Base-by-base conservation (phyloP, 2,113 vertebrate genomes). In the Rafetus swinhoei region DNA sequence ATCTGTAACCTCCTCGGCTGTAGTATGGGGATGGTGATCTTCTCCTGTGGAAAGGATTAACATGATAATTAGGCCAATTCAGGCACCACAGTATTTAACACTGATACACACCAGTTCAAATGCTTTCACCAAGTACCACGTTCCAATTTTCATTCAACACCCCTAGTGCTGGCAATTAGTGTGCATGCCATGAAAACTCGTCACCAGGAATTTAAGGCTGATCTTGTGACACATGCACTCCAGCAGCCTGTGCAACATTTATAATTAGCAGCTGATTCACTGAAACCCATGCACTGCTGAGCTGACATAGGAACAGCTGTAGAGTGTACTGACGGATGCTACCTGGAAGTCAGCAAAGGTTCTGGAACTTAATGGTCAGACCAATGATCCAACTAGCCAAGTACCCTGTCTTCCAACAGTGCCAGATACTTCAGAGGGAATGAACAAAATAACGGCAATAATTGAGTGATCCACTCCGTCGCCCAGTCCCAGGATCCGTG, bases 1-100 rank as follows among this genome's bases (percentile, higher is more conserved):
- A 99, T 59, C 99, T 98, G 97, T 99, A 99, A 50, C 99, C 98
- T 72, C 99, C 98, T 90, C 99, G 98, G 96, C 98, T 99, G 95
- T 99, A 99, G 88, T 99, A 99, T 0, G 99, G 99, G 90, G 99
- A 99, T 0, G 99, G 99, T 35, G 99, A 99, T 87, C 99, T 97
- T 85, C 99, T 99, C 98, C 99, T 99, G 96, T 53, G 95, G 96
- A 82, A 62, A 79, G 81, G 86, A 55, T 32, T 9, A 80, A 79
- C n/a, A 72, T 21, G n/a, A 72, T 72, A 65, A 65, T 65, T 35
- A 72, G 35, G n/a, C 32, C n/a, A 72, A 35, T 77, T 50, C 22
- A 39, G 6, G 74, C 50, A 25, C 24, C 24, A 50, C 6, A 77
- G 74, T 50, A 45, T 50, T 77, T 45, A 77, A 77, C 24, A 25